A percentile compares a stretch with the other conserved stretches of the same genome.
Evolutionary conservation across 1,140 invertebrate species (phyloP).

Genomic region (Caenorhabditis inopinata): DNA sequence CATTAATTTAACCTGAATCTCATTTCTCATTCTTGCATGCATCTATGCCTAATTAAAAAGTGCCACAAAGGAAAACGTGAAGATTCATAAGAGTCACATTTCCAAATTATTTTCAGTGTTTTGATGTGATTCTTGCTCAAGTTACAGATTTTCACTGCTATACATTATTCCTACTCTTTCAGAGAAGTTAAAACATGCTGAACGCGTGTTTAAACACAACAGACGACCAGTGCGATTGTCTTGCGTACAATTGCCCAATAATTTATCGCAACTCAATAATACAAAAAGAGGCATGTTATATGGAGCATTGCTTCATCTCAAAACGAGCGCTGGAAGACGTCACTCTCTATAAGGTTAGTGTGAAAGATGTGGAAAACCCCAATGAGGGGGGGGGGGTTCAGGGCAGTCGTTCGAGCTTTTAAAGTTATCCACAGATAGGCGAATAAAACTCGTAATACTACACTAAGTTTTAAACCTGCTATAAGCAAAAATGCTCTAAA

Average conservation of each 20-base stretch:
- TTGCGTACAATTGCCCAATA: slow-evolving; percentile 11
- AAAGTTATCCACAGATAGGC: too few relatives aligned
- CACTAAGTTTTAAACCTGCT: too few relatives aligned
- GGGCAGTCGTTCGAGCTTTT: too few relatives aligned
- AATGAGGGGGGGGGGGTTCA: too few relatives aligned
- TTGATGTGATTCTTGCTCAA: neutral
- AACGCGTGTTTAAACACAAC: neutral
- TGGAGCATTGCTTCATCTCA: slow-evolving; percentile 42
- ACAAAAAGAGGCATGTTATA: slow-evolving; percentile 38
- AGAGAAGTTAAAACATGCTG: slow-evolving; percentile 2
- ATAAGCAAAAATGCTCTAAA: too few relatives aligned
- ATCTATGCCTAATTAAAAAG: neutral
- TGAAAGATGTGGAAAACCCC: too few relatives aligned
- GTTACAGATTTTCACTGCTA: neutral
- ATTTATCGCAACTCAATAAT: neutral
- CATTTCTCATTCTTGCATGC: neutral
- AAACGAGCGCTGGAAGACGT: slow-evolving; percentile 42
- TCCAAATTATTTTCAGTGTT: neutral
- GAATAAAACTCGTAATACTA: too few relatives aligned
- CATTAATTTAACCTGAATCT: neutral
- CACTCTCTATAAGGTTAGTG: slow-evolving; percentile 50
- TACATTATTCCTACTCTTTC: neutral
- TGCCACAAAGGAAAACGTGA: neutral
- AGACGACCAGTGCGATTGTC: slow-evolving; percentile 8
- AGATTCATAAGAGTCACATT: neutral